Evolutionary conservation across 2,888 invertebrate species (phyloP).

Genomic region (Conistra vaccinii): DNA sequence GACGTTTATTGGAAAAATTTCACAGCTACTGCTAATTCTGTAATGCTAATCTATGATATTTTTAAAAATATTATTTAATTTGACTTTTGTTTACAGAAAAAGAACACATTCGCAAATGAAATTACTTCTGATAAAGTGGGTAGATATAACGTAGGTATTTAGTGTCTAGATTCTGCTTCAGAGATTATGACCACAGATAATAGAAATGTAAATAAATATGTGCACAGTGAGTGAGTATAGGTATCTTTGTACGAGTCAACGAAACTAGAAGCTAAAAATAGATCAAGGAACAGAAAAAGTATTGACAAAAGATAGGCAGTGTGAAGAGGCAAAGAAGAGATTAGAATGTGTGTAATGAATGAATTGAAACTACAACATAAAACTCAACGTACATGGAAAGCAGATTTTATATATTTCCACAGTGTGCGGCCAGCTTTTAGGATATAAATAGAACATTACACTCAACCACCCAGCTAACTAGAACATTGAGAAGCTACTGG

Average conservation of each 20-base stretch:
- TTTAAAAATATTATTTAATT: not conserved
- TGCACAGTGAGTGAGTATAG: slow-evolving; percentile 16
- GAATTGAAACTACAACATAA: slow-evolving; percentile 50
- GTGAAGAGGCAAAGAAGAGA: slow-evolving; percentile 44
- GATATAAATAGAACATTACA: slow-evolving; percentile 86
- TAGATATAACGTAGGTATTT: slow-evolving; percentile 15
- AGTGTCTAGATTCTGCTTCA: slow-evolving; percentile 21
- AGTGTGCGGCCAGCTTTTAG: slow-evolving; percentile 76
- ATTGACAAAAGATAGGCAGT: slow-evolving; percentile 44
- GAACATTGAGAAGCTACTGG: slow-evolving; percentile 73
- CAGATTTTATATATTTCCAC: slow-evolving; percentile 68
- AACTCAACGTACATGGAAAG: slow-evolving; percentile 65
- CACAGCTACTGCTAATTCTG: not conserved
- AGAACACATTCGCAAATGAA: slow-evolving; percentile 3
- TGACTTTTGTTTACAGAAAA: slow-evolving; percentile 1
- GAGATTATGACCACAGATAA: slow-evolving; percentile 48
- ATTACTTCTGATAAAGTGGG: slow-evolving; percentile 29
- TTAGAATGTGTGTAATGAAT: slow-evolving; percentile 38
- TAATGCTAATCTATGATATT: not conserved
- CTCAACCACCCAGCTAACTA: slow-evolving; percentile 80
- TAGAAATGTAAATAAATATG: slow-evolving; percentile 58
- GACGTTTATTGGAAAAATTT: not conserved
- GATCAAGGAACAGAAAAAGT: slow-evolving; percentile 44
- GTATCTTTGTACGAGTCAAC: slow-evolving; percentile 28
- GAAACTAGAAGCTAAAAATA: slow-evolving; percentile 59